These are phyloP conservation scores for Sinelater perroti DNA, from an alignment of 2,888 invertebrate genomes.

Conservation along the genomic window DNA sequence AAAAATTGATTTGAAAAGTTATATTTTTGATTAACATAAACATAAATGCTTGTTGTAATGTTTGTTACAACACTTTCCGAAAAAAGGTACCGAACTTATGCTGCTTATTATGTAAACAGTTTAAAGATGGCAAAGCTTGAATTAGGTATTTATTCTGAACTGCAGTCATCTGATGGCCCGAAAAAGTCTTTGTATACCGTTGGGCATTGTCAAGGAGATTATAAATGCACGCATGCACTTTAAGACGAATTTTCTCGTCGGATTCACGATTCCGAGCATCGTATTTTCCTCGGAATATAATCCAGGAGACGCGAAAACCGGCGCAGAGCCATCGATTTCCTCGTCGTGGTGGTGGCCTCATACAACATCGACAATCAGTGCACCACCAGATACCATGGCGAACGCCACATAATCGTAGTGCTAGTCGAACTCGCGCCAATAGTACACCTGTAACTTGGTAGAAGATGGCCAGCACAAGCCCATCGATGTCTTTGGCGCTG, in stretches of 20 bases:
- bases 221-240: conserved; percentile 1
- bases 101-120: too few species aligned
- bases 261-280: conserved; percentile 23
- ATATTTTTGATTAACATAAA: too few species aligned
- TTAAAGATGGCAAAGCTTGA: too few species aligned
- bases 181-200: neutral
- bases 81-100: too few species aligned
- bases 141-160: too few species aligned
- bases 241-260: conserved; percentile 23
- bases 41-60: too few species aligned
- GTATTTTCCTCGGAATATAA: conserved; percentile 34
- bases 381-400: conserved; percentile 37
- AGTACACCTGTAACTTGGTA: conserved; percentile 4
- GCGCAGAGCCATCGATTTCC: conserved; percentile 56
- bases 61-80: too few species aligned
- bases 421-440: conserved; percentile 10
- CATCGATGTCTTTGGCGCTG: conserved; percentile 66
- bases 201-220: neutral
- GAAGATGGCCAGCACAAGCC: conserved; percentile 45
- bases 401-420: conserved; percentile 19
- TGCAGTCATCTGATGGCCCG: too few species aligned
- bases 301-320: conserved; percentile 46
- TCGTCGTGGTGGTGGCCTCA: conserved; percentile 40
- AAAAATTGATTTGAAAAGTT: too few species aligned
- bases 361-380: conserved; percentile 44